Evolutionary conservation across 2,113 vertebrate genomes (phyloP).

Genomic region (Astur gentilis): DNA sequence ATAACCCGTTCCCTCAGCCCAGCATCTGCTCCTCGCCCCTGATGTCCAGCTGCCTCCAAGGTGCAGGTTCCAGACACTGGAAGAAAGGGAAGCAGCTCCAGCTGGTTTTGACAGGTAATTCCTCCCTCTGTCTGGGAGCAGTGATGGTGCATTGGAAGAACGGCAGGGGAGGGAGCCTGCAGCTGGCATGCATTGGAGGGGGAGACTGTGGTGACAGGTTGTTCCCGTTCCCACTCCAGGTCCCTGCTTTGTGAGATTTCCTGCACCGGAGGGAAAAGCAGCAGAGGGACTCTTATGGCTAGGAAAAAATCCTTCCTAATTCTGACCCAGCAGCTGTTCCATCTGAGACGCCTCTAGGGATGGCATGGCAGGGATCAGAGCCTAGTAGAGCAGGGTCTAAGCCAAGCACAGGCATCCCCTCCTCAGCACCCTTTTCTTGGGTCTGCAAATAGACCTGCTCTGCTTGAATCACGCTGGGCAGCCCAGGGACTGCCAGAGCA

Average conservation of each 20-base stretch:
- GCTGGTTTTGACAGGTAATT: constrained; percentile 56
- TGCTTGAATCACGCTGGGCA: not conserved
- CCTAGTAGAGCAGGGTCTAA: not conserved
- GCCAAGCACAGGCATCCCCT: not conserved
- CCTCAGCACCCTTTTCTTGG: not conserved
- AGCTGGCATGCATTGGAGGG: not conserved
- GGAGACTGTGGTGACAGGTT: not conserved
- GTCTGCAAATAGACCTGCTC: not conserved
- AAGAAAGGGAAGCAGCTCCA: constrained; percentile 46
- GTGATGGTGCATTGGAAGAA: not conserved
- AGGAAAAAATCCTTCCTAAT: constrained; percentile 57
- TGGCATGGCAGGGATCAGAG: constrained; percentile 34
- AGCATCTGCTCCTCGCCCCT: not conserved
- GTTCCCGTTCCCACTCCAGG: not conserved
- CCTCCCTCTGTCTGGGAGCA: not conserved
- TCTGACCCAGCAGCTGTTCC: constrained; percentile 56
- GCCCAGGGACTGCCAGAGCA: not conserved
- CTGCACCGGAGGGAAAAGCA: not conserved
- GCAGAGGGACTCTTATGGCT: not conserved
- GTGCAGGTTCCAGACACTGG: not conserved
- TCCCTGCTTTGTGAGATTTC: not conserved
- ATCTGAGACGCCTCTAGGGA: constrained; percentile 39
- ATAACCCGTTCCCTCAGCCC: not conserved
- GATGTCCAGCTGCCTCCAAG: constrained; percentile 38
- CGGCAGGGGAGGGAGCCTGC: not conserved